phyloP scores from a whole-genome alignment of 2,797 vertebrate species.

The Peromyscus attwateri region DNA sequence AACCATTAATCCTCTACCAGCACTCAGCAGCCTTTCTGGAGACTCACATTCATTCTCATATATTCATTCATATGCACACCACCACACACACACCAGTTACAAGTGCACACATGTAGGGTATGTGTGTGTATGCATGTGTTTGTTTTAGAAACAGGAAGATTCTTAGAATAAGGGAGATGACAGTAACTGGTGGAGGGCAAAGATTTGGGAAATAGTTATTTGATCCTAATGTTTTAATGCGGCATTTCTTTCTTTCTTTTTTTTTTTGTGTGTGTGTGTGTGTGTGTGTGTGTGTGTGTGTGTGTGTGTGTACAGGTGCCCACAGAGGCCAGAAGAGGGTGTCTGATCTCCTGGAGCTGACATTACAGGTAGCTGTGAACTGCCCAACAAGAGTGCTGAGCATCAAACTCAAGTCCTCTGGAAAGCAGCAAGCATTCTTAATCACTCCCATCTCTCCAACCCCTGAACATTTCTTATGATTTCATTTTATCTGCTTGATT shows the following conservation, averaged over 20 bases:
- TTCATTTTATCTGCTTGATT: constrained; percentile 41
- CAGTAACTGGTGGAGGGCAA: not conserved
- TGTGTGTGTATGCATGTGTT: not conserved
- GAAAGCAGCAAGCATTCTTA: not conserved
- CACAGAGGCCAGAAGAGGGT: not conserved
- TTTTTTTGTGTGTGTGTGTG: not conserved
- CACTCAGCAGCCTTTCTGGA: constrained; percentile 39
- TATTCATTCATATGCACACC: not conserved
- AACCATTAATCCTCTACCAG: not conserved
- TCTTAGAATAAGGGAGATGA: not conserved
- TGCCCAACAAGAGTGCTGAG: not conserved
- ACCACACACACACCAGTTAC: too few relatives aligned
- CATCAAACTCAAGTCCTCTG: not conserved
- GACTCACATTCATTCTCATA: not conserved
- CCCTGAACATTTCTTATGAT: constrained; percentile 10
- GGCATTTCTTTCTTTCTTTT: not conserved
- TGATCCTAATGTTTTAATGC: not conserved
- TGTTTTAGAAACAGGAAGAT: not conserved
- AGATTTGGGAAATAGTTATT: not conserved
- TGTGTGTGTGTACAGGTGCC: not conserved
- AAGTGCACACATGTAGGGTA: too few relatives aligned
- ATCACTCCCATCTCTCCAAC: not conserved
- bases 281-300: not conserved
- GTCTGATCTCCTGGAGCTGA: not conserved
- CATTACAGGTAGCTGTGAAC: not conserved